These are phyloP conservation scores for Pammene aurita DNA, from an alignment of 2,888 invertebrate genomes.

Conservation along the genomic window DNA sequence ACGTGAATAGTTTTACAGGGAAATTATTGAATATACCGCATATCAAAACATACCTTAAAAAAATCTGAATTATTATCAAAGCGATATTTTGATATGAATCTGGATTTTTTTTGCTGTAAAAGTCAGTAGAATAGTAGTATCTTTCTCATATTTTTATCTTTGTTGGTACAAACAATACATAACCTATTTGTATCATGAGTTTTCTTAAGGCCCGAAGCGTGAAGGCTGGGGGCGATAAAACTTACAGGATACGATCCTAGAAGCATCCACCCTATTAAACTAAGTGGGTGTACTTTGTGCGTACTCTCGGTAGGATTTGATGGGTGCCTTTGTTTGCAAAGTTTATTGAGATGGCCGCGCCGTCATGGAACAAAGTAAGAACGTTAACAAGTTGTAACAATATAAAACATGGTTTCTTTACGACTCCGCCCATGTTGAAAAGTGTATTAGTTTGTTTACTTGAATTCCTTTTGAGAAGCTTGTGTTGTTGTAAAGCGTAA, in stretches of 20 bases:
- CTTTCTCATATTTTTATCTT: too few relatives aligned
- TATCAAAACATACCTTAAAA: too few relatives aligned
- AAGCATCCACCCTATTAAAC: constrained; percentile 11
- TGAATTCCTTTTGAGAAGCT: neutral
- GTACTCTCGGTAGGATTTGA: constrained; percentile 10
- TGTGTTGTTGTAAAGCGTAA: neutral
- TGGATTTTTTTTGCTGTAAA: too few relatives aligned
- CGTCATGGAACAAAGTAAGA: constrained; percentile 5
- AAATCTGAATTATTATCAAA: too few relatives aligned
- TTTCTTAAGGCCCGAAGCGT: neutral
- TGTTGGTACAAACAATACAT: too few relatives aligned
- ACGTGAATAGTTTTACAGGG: too few relatives aligned
- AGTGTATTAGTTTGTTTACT: neutral
- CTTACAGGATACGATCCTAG: constrained; percentile 17
- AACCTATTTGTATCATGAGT: neutral
- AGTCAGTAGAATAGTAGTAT: too few relatives aligned
- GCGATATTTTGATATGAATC: too few relatives aligned
- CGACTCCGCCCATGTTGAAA: constrained; percentile 5
- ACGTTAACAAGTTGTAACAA: constrained; percentile 15
- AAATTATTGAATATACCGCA: too few relatives aligned
- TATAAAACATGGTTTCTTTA: neutral
- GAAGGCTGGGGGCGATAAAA: constrained; percentile 18
- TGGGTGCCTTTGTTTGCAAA: constrained; percentile 20
- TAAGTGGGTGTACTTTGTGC: constrained; percentile 23
- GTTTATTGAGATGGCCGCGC: constrained; percentile 14